A percentile compares a stretch with the other conserved stretches of the same genome.
Evolutionary conservation across 2,797 vertebrate species (phyloP).

Genomic region (Crenichthys baileyi): DNA sequence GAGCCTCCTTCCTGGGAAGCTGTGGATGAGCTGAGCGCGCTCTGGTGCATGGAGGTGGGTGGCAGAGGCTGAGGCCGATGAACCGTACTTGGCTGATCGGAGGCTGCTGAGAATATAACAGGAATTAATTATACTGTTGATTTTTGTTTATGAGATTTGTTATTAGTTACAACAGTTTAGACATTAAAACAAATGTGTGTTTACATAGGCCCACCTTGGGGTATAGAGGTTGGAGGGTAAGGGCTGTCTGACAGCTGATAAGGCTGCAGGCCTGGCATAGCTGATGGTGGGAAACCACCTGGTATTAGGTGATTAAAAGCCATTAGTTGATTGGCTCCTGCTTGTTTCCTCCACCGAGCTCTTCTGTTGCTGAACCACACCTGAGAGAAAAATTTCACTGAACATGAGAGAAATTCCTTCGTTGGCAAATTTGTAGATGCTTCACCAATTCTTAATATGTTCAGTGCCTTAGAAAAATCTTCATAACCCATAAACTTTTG

Average conservation of each 20-base stretch:
- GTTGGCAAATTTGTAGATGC: neutral
- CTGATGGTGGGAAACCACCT: slow-evolving; percentile 94
- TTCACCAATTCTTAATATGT: slow-evolving; percentile 2
- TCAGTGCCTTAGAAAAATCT: neutral
- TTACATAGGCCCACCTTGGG: slow-evolving; percentile 85
- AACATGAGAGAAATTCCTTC: neutral
- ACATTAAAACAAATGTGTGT: neutral
- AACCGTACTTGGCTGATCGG: slow-evolving; percentile 88
- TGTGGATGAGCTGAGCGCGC: slow-evolving; percentile 80
- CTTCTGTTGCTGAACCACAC: slow-evolving; percentile 99
- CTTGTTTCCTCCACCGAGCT: slow-evolving; percentile 98
- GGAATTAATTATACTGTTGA: neutral
- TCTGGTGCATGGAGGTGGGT: slow-evolving; percentile 96
- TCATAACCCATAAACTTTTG: neutral
- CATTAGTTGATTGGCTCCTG: slow-evolving; percentile 98
- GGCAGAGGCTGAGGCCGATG: slow-evolving; percentile 98
- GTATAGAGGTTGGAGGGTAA: slow-evolving; percentile 93
- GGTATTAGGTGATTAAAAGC: slow-evolving; percentile 99
- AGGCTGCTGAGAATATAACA: slow-evolving; percentile 47
- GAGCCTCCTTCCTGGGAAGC: slow-evolving; percentile 90
- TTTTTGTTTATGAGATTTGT: neutral
- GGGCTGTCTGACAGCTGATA: slow-evolving; percentile 97
- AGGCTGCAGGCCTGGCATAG: slow-evolving; percentile 92
- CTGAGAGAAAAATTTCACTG: slow-evolving; percentile 68
- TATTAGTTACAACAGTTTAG: neutral